phyloP scores from a whole-genome alignment of 2,797 vertebrate genomes.

The Scarus forsteni region DNA sequence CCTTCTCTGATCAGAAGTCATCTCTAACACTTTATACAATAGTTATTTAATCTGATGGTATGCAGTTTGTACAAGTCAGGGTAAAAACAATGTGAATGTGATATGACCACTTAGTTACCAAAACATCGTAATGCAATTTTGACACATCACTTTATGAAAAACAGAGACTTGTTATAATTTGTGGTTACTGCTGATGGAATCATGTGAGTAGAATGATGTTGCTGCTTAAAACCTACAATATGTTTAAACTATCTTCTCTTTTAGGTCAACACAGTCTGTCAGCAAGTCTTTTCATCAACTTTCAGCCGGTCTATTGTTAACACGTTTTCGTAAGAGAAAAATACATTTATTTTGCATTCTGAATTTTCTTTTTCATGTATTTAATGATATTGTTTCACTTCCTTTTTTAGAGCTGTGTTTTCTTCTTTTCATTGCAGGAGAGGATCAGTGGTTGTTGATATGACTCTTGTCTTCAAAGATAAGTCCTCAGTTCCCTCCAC shows the following conservation, averaged over 20 bases:
- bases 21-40: too few species aligned
- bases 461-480: slow-evolving; percentile 47
- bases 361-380: neutral
- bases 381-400: neutral
- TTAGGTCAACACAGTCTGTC: slow-evolving; percentile 54
- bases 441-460: slow-evolving; percentile 55
- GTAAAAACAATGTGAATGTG: too few species aligned
- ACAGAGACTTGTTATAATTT: neutral
- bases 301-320: slow-evolving; percentile 41
- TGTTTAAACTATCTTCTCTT: slow-evolving; percentile 16
- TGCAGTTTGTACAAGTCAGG: too few species aligned
- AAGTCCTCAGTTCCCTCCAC: slow-evolving; percentile 26
- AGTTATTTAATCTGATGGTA: too few species aligned
- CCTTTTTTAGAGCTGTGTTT: neutral
- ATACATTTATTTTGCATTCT: neutral
- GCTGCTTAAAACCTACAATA: neutral
- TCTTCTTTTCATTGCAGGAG: slow-evolving; percentile 34
- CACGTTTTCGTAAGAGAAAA: slow-evolving; percentile 56
- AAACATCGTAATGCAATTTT: neutral
- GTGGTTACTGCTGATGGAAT: neutral
- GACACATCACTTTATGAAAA: neutral
- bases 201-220: neutral
- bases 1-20: too few species aligned
- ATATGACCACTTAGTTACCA: neutral
- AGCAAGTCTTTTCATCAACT: neutral